Percentiles rank a stretch among this genome's conserved stretches.
phyloP scores from a whole-genome alignment of 2,113 vertebrate genomes.

The Rhinolophus ferrumequinum region DNA sequence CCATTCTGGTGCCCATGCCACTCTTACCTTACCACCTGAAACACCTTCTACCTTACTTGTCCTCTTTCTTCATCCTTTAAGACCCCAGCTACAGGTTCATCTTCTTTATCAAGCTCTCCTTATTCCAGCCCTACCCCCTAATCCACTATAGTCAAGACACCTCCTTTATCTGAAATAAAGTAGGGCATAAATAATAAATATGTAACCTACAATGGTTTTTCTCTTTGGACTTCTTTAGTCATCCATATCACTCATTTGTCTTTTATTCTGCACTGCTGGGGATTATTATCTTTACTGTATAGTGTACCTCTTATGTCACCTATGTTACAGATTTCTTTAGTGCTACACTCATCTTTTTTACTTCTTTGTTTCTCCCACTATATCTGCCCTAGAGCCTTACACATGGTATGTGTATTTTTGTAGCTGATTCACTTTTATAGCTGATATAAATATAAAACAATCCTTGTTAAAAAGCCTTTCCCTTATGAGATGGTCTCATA shows the following conservation, averaged over 20 bases:
- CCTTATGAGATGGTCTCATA: background rate
- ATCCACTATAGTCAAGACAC: background rate
- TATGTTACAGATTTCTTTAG: background rate
- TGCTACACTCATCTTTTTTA: background rate
- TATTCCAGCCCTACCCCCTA: background rate
- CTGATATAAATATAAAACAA: conserved; percentile 29
- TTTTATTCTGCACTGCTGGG: background rate
- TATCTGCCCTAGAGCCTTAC: background rate
- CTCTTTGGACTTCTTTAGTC: background rate
- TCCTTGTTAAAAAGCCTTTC: conserved; percentile 22
- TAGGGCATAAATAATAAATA: background rate
- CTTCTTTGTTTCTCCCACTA: background rate
- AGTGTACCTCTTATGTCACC: background rate
- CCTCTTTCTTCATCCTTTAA: background rate
- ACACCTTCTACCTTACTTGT: background rate
- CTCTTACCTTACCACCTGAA: background rate
- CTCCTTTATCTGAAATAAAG: background rate
- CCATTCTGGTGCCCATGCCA: background rate
- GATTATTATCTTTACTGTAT: background rate
- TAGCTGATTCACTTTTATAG: conserved; percentile 28
- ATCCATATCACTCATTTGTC: background rate
- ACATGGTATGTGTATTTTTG: background rate
- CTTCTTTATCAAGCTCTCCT: background rate
- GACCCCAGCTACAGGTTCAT: background rate
- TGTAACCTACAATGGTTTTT: background rate